Conservation (phyloP, 1,140 invertebrate species). For the Bombus breviceps region DNA sequence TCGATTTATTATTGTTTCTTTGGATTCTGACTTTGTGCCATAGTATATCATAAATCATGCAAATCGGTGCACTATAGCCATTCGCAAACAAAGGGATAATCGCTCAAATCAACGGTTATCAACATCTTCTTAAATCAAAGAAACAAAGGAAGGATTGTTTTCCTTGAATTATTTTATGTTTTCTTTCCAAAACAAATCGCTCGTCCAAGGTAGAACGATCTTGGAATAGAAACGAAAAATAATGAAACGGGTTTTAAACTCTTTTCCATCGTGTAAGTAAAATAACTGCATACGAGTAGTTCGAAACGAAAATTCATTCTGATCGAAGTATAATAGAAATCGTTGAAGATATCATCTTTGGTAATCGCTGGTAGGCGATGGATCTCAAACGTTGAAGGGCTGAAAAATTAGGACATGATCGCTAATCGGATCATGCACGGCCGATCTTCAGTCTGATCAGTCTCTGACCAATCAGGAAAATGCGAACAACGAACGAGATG, state of each 20-base stretch:
- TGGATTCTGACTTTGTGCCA: background rate
- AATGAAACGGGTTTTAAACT: background rate
- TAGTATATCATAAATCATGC: slow-evolving; percentile 5
- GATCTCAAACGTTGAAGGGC: slow-evolving; percentile 54
- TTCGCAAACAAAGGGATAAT: background rate
- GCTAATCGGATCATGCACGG: slow-evolving; percentile 64
- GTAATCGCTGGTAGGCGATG: slow-evolving; percentile 47
- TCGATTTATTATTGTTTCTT: slow-evolving; percentile 1
- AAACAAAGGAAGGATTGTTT: background rate
- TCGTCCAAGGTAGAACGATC: no score
- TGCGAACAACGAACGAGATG: slow-evolving; percentile 79
- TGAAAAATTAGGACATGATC: slow-evolving; percentile 67
- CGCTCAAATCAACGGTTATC: background rate
- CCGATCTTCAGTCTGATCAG: slow-evolving; percentile 69
- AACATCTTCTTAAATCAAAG: background rate
- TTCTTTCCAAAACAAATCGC: background rate
- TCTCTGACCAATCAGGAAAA: slow-evolving; percentile 79
- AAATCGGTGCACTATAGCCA: background rate
- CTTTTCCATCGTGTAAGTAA: no score
- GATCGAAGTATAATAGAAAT: background rate
- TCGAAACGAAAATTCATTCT: background rate
- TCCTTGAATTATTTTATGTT: no score
- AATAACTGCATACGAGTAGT: background rate
- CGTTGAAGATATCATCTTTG: slow-evolving; percentile 30
- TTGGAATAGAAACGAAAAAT: background rate